Base-by-base conservation (phyloP, 2,888 invertebrate genomes). In the Stenchaetothrips biformis region DNA sequence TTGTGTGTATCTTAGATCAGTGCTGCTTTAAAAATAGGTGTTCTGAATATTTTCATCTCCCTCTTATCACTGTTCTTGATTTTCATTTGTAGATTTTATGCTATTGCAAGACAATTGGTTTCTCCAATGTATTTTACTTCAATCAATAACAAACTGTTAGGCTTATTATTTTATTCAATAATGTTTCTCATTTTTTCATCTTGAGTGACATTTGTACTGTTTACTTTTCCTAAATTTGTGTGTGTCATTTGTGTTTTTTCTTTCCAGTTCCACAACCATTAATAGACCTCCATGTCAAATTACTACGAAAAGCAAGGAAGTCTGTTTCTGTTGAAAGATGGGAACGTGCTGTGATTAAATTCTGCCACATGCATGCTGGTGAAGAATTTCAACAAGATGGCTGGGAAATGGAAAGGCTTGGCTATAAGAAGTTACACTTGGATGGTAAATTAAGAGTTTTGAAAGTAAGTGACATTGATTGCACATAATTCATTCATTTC, bases 351-450 rank as follows among this genome's bases (percentile, higher is more conserved):
- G 87, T 98, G 84, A 92, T 95, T 82, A 97, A 95, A 89, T 95
- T 97, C 88, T 96, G 96, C 87, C 95, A 96, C 86, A 92, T 92
- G 79, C 96, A 96, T 85, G 93, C 93, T 83, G 67, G 67, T 74
- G 21, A 21, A 3, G 67, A 74, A 21, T 74, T 74, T 74, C 93
- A 93, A 83, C 94, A 96, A 85, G 97, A 98, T 90, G 97, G 95
- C 81, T 97, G 97, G 97, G 97, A 98, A 89, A 90, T 98, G 81
- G 97, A 98, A 87, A 90, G 97, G 83, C 97, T 97, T 89, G 97
- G 98, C 67, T 99, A 98, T 88, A 95, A 95, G 86, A 95, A 97
- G 88, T 92, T 96, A 83, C 93, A 95, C 84, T 89, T 95, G 79
- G 91, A 92, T 84, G 94, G 97, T 18, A 98, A 98, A 89, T 89